These are phyloP conservation scores for Caerostris extrusa DNA, from an alignment of 1,140 invertebrate species.

Conservation along the genomic window DNA sequence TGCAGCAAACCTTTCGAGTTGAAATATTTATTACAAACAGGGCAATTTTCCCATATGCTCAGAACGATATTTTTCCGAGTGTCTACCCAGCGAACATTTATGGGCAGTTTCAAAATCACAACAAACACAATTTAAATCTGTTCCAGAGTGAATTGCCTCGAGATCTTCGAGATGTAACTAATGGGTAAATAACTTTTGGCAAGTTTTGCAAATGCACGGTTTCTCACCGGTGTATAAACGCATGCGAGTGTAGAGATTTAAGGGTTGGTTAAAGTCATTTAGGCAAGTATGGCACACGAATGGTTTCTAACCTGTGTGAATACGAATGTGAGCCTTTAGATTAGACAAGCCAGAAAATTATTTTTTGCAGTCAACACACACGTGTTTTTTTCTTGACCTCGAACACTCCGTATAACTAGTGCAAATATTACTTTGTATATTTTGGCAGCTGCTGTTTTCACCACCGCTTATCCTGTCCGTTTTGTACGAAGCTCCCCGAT, in stretches of 20 bases:
- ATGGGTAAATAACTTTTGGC: slow-evolving; percentile 18
- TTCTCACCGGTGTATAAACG: slow-evolving; percentile 42
- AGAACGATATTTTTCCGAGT: too few relatives aligned
- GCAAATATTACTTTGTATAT: too few relatives aligned
- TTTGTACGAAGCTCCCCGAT: too few relatives aligned
- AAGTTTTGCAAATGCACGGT: slow-evolving; percentile 42
- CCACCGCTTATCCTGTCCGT: too few relatives aligned
- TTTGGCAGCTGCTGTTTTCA: too few relatives aligned
- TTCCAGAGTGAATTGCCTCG: background rate
- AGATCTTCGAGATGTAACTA: background rate
- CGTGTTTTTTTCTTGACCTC: too few relatives aligned
- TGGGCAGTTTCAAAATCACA: background rate
- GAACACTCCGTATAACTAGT: too few relatives aligned
- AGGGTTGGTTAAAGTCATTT: slow-evolving; percentile 77
- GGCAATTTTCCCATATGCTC: too few relatives aligned
- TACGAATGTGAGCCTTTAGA: slow-evolving; percentile 76
- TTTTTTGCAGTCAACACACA: too few relatives aligned
- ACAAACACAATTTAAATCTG: slow-evolving; percentile 61
- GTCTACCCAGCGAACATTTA: too few relatives aligned
- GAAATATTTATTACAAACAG: too few relatives aligned
- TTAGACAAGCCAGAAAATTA: slow-evolving; percentile 19
- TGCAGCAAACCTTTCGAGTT: too few relatives aligned
- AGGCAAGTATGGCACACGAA: slow-evolving; percentile 79
- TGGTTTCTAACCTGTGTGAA: slow-evolving; percentile 78
- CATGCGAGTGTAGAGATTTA: slow-evolving; percentile 59